Conservation (phyloP, 2,888 invertebrate species). For the Brenthis hecate region DNA sequence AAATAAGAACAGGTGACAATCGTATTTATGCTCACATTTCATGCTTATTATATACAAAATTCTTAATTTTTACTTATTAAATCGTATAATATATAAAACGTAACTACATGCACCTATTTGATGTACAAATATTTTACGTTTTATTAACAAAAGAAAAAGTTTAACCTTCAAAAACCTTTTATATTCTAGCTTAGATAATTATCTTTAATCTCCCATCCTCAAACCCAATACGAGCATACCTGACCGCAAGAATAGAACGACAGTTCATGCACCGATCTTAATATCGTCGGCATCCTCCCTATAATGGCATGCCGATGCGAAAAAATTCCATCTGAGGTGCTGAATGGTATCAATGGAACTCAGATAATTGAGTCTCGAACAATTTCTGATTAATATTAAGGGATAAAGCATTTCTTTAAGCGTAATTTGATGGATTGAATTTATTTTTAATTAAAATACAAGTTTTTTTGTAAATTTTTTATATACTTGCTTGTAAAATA, state of each 20-base stretch:
- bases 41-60: not conserved
- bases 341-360: slow-evolving; percentile 65
- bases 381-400: slow-evolving; percentile 15
- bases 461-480: no score
- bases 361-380: slow-evolving; percentile 29
- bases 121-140: no score
- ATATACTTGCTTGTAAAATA: no score
- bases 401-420: not conserved
- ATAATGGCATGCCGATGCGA: slow-evolving; percentile 74
- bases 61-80: no score
- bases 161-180: no score
- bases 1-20: not conserved
- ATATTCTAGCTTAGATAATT: not conserved
- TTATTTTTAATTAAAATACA: no score
- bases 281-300: slow-evolving; percentile 56
- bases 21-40: not conserved
- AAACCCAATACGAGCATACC: slow-evolving; percentile 29
- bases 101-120: no score
- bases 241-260: slow-evolving; percentile 43
- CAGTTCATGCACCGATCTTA: slow-evolving; percentile 51
- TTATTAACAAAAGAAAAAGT: no score
- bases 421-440: not conserved
- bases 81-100: no score
- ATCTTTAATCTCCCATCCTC: slow-evolving; percentile 15
- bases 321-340: slow-evolving; percentile 65